Evolutionary conservation across 2,888 invertebrate genomes (phyloP), one percentile per base, ranked within the genome.

Genomic region (Chloroclysta siterata): DNA sequence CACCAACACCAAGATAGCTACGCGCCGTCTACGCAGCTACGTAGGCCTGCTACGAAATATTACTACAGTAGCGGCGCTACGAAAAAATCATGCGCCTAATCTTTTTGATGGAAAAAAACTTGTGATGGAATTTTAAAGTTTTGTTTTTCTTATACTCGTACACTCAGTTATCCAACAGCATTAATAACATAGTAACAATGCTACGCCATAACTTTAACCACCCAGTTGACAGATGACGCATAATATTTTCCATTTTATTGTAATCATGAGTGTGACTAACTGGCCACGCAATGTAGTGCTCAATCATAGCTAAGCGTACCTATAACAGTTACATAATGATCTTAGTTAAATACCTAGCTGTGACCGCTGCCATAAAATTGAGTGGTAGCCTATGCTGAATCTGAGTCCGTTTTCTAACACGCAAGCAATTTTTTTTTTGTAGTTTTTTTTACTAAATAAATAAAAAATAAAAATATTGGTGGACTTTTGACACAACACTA

Each of bases 231-330:
- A 41, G 28, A 1, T 64, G 60, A 65, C 54, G 60, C 56, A 59
- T 64, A 55, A 58, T 60, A 65, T 53, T 51, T 44, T 41, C 54
- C 42, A 66, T 60, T 65, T 63, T 53, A 54, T 55, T 65, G 36
- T 55, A 58, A 58, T 56, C 50, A 41, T 53, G 33, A 60, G 29
- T 53, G 59, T 59, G 55, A 46, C 46, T 33, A 53, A 60, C 53
- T 33, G 13, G 42, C 66, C 70, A 70, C 66, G 70, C 66, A 60
- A 70, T 8, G 50, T 46, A 44, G 50, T 51, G 57, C 70, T 70
- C 68, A 53, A 66, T 70, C 70, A 70, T 55, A 54, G 41, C 50
- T 57, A 50, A 39, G 2, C 2, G 22, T 22, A 22, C 22, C 22
- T 22, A 22, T 58, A 63, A 60, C 41, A 55, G 51, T 64, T 42